Base-by-base conservation (phyloP, 1,140 invertebrate species). In the Gonioctena quinquepunctata region DNA sequence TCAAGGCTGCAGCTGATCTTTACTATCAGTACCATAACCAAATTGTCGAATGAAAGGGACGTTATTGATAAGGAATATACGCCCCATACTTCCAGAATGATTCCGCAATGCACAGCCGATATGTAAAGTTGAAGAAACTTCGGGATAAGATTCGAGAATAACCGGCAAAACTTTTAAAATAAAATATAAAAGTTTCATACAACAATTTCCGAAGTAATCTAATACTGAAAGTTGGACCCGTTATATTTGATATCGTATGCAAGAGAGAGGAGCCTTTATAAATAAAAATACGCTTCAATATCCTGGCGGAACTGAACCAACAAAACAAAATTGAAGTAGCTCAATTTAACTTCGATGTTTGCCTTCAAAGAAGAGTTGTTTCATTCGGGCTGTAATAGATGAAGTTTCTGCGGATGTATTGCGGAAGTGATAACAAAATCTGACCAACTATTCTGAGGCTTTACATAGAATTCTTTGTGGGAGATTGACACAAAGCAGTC, bases 191-290 rank as follows among this genome's bases (percentile, higher is more conserved):
- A 71, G 70, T 71, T 70, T 61, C 42, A 21, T 61, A 52, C 70
- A 71, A 71, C 70, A 68, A 70, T 71, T 71, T 68, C 65, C 64
- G 59, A 67, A 71, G 70, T 71, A 71, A 71, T 68, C 57, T 66
- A 71, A 71, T 71, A 68, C 59, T 61, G 56, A 71, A 71, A 67
- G 42, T 71, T 52, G 28, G 49, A 63, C 33, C 70, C 59, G 60
- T 67, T 71, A 67, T 71, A 67, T 66, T 52, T 68, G 63, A 28
- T 71, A 64, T 64, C 56, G 65, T 63, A 71, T 71, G 64, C 70
- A 57, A 52, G 62, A 25, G 21, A n/a, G 21, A n/a, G 23, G 60
- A 70, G 56, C 28, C 19, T 21, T 26, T 66, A 60, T 65, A 64
- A 71, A 67, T 63, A 68, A 48, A 66, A 66, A 71, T 66, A 68